Conservation (phyloP, 2,888 invertebrate genomes). For the Hipparchia sbordonii region DNA sequence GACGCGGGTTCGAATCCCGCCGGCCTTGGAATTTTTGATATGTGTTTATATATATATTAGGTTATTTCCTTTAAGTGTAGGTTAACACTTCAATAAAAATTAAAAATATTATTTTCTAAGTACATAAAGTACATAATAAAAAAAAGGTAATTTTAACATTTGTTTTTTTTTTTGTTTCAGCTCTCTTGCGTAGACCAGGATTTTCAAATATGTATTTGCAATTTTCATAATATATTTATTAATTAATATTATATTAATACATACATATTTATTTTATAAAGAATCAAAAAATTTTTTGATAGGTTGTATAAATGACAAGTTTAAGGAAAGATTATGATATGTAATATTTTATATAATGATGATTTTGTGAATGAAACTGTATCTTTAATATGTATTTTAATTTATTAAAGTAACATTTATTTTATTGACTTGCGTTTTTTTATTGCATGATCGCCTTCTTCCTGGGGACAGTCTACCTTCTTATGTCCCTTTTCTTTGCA, state of each 20-base stretch:
- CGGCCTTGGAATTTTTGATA: no score
- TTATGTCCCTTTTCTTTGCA: conserved; percentile 83
- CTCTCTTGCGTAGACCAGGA: background rate
- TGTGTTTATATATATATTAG: no score
- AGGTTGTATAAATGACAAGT: background rate
- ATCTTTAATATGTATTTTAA: conserved; percentile 15
- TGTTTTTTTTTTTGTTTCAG: conserved; percentile 11
- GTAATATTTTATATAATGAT: background rate
- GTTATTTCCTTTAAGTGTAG: no score
- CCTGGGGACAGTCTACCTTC: conserved; percentile 76
- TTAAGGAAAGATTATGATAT: conserved; percentile 1
- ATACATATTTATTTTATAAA: no score
- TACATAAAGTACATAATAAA: no score
- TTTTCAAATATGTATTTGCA: background rate
- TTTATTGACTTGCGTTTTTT: conserved; percentile 30
- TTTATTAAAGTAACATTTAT: conserved; percentile 19
- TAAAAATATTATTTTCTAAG: no score
- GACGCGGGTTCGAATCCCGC: no score
- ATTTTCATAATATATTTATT: background rate
- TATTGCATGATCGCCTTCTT: conserved; percentile 29
- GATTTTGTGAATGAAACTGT: conserved; percentile 21
- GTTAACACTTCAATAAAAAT: no score
- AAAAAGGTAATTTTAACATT: no score
- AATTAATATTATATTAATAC: no score
- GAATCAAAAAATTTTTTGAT: background rate